Base-by-base conservation (phyloP, 2,113 vertebrate genomes). In the Spea multiplicata region DNA sequence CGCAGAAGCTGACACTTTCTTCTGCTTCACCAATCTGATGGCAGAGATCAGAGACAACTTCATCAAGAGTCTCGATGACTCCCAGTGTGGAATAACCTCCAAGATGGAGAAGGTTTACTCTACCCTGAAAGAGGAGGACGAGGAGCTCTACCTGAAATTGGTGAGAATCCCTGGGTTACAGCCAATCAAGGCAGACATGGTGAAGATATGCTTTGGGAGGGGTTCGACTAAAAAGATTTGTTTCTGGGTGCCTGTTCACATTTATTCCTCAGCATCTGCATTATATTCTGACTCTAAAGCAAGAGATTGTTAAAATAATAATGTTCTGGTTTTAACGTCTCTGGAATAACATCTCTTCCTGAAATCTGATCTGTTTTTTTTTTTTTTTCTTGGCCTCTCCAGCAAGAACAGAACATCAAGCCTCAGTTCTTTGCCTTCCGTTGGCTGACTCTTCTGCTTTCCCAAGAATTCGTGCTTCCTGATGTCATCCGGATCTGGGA, bases 401-500 rank as follows among this genome's bases (percentile, higher is more conserved):
- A 99, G 97, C 95, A 96, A 89, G 97, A 99, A 85, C 96, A 99
- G 90, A 98, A 96, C 86, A 99, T 99, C 90, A 97, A 96, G 86
- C 97, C 97, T 0, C 97, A 99, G 90, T 99, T 98, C 85, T 99
- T 99, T 69, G 96, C 97, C 74, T 99, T 99, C 91, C 97, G 97
- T 84, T 99, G 97, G 97, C 89, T 99, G 82, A 99, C 95, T 0
- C 87, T 99, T 83, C 88, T 99, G 86, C 88, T 99, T 9, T 99
- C 97, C 66, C 97, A 99, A 86, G 97, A 99, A 89, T 99, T 99
- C 84, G 88, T 99, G 80, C 89, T 99, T 78, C 97, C 97, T 0
- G 97, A 99, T 0, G 97, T 99, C 83, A 98, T 99, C 88, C 95
- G 97, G 0, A 99, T 99, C 90, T 99, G 97, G 97, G 97, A 99